Base-by-base conservation (phyloP, 2,113 vertebrate genomes). In the Illadopsis cleaveri region DNA sequence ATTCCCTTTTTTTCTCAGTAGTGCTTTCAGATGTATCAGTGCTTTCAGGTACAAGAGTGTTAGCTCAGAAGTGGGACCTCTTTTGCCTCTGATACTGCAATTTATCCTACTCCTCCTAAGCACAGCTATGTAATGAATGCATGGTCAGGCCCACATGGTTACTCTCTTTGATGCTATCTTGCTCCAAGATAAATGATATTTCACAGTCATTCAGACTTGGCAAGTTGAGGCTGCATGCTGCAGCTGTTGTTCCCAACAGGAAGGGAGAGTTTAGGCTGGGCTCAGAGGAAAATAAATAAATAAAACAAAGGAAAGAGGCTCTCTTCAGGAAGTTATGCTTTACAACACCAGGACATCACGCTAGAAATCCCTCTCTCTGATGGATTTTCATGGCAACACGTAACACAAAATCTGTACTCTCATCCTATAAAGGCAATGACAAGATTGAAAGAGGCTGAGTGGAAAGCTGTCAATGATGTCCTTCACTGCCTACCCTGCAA, bases 231-330 rank as follows among this genome's bases (percentile, higher is more conserved):
- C 35, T 0, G 4, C 0, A 0, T 45, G 68, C 71, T 50, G 64
- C 89, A 83, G 86, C 86, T 95, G 94, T 80, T 95, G 58, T 30
- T 97, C 45, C 50, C 33, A 90, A 95, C 76, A 95, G 94, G 89
- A 96, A 97, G 90, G 80, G 65, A 93, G 68, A 58, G 62, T 79
- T 91, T 91, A 64, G 58, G 58, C 50, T 82, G 82, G 14, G 50
- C 68, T 92, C 0, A 0, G 79, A 81, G 64, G 42, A 77, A 95
- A 95, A 94, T 62, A 94, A 87, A 90, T 91, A 95, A 94, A 89
- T 86, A 89, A 93, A 20, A 27, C 28, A 90, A 66, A 90, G 60
- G 37, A 65, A 90, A 42, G 42, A 45, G 15, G 47, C 7, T 77
- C 31, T 92, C 33, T 92, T 91, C 76, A 83, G 89, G 72, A 93